Percentiles rank a stretch among this genome's conserved stretches.
phyloP scores from a whole-genome alignment of 2,113 vertebrate genomes.

The Ciconia maguari region DNA sequence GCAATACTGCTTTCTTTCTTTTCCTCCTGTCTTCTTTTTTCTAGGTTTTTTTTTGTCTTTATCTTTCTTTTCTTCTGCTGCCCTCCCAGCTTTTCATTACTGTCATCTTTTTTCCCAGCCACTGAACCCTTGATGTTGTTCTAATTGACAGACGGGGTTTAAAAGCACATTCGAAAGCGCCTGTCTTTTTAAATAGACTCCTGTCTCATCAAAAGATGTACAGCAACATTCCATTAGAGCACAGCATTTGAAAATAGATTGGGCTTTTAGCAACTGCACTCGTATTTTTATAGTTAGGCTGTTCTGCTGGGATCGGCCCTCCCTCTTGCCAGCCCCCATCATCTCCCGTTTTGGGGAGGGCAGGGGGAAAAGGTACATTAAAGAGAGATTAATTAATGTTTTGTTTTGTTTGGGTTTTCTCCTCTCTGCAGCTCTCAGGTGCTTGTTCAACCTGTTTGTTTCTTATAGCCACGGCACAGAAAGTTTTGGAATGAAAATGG shows the following conservation, averaged over 20 bases:
- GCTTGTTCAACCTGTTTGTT: background rate
- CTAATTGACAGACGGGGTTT: constrained; percentile 79
- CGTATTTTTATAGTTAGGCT: constrained; percentile 61
- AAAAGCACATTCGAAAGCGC: constrained; percentile 76
- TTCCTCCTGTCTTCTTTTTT: background rate
- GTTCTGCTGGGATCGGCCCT: constrained; percentile 33
- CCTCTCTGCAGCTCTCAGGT: background rate
- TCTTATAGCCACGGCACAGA: background rate
- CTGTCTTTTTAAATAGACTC: constrained; percentile 80
- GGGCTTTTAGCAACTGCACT: constrained; percentile 73
- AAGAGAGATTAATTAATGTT: constrained; percentile 20
- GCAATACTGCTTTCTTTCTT: background rate
- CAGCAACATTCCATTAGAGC: constrained; percentile 80
- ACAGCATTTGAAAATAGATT: constrained; percentile 78
- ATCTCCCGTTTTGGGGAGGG: background rate
- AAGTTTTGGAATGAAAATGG: constrained; percentile 7
- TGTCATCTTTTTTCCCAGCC: constrained; percentile 77
- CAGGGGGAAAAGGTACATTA: constrained; percentile 2
- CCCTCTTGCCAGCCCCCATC: background rate
- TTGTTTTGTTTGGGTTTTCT: constrained; percentile 15
- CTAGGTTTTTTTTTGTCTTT: constrained; percentile 38
- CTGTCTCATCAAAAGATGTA: constrained; percentile 78
- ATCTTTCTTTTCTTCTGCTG: constrained; percentile 57
- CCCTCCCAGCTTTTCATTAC: constrained; percentile 73
- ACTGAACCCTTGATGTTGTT: constrained; percentile 74